These are phyloP conservation scores for Poecilia velifera DNA, from an alignment of 2,797 vertebrate species.

Conservation along the genomic window DNA sequence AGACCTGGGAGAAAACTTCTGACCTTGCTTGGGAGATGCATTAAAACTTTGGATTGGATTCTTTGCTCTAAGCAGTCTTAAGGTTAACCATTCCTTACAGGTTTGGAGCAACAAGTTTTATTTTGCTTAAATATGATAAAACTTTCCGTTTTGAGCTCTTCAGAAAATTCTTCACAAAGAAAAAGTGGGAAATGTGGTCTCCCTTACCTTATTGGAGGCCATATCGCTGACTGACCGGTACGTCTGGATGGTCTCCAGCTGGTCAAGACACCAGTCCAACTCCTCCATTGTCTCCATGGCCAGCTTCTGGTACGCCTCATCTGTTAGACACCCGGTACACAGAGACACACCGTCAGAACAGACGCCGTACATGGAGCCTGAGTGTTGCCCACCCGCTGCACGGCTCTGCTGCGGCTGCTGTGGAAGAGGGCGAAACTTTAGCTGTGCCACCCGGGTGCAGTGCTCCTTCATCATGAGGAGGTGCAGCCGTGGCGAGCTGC, in stretches of 20 bases:
- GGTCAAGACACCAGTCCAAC: constrained; percentile 98
- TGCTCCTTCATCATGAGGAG: constrained; percentile 87
- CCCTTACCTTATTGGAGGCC: constrained; percentile 96
- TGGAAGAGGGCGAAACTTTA: constrained; percentile 61
- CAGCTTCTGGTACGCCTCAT: constrained; percentile 97
- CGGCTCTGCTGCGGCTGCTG: constrained; percentile 42
- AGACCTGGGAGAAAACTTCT: constrained; percentile 17
- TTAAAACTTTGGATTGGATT: constrained; percentile 34
- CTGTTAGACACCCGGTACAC: constrained; percentile 88
- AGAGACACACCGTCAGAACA: constrained; percentile 80
- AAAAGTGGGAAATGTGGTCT: constrained; percentile 13
- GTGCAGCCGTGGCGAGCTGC: constrained; percentile 32
- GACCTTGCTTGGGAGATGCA: constrained; percentile 37
- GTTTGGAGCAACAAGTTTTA: constrained; percentile 15
- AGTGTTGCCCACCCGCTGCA: constrained; percentile 20
- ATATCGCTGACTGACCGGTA: constrained; percentile 98
- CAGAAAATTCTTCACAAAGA: neutral
- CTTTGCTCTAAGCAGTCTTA: neutral
- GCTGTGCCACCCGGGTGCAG: constrained; percentile 54
- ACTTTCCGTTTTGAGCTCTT: neutral
- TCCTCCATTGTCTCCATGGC: constrained; percentile 98
- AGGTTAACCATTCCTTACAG: neutral
- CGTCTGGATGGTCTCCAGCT: constrained; percentile 98
- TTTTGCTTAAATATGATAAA: neutral
- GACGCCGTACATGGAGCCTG: constrained; percentile 34